Percentiles rank a stretch among this genome's conserved stretches.
These are phyloP conservation scores for Parambassis ranga DNA, from an alignment of 2,797 vertebrate species.

Conservation along the genomic window DNA sequence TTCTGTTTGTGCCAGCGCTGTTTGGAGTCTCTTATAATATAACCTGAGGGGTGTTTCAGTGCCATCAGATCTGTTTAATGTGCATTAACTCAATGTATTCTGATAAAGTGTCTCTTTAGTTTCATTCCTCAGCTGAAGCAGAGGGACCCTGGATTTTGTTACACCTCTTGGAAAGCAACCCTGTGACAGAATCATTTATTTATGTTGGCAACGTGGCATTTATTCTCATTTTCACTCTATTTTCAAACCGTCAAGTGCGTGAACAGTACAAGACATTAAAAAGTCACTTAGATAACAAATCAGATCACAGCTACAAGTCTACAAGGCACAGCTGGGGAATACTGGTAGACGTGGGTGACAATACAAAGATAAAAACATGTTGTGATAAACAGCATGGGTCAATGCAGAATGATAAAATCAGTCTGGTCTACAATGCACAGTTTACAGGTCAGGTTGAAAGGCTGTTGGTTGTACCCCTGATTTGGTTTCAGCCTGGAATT, in stretches of 20 bases:
- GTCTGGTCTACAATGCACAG: constrained; percentile 4
- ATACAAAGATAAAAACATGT: background rate
- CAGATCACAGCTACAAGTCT: constrained; percentile 12
- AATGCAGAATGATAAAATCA: constrained; percentile 28
- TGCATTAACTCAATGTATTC: constrained; percentile 35
- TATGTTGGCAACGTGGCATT: constrained; percentile 38
- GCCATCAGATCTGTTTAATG: constrained; percentile 20
- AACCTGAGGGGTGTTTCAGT: background rate
- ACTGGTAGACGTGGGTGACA: background rate
- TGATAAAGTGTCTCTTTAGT: constrained; percentile 15
- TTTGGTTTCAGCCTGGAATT: constrained; percentile 34
- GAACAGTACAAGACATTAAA: constrained; percentile 16
- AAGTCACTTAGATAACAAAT: constrained; percentile 49
- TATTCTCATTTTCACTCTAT: constrained; percentile 27
- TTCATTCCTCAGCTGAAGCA: background rate
- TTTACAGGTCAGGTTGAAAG: background rate
- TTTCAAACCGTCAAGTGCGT: constrained; percentile 20
- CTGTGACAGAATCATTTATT: constrained; percentile 43
- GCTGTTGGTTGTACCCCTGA: background rate
- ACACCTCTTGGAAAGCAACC: constrained; percentile 11
- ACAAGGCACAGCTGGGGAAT: background rate
- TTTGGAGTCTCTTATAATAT: constrained; percentile 6
- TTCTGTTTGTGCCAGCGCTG: background rate
- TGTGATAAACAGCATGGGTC: constrained; percentile 7
- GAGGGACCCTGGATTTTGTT: background rate